A percentile compares a stretch with the other conserved stretches of the same genome.
Evolutionary conservation across 2,888 invertebrate species (phyloP).

Genomic region (Aphodius sticticus): DNA sequence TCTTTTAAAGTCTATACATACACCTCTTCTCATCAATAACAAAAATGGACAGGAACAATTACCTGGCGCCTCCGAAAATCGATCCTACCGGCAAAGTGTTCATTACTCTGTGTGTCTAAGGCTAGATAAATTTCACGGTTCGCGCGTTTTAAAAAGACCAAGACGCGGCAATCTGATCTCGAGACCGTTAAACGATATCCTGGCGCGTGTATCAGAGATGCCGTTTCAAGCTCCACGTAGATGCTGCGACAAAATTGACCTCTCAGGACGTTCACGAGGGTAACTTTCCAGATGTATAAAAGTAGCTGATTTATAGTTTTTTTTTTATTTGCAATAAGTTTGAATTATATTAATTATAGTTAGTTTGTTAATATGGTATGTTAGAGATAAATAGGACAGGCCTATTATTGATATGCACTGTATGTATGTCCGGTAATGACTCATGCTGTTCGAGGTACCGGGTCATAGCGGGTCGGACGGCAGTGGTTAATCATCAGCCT

Average conservation of each 20-base stretch:
- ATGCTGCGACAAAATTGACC: neutral
- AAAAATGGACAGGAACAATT: neutral
- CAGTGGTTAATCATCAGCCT: no score
- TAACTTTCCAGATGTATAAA: no score
- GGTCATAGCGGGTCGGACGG: no score
- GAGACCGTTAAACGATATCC: neutral
- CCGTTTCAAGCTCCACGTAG: neutral
- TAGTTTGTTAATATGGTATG: no score
- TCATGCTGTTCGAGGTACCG: no score
- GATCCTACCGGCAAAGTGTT: neutral
- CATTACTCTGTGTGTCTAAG: constrained; percentile 4
- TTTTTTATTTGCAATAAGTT: no score
- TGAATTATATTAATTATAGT: no score
- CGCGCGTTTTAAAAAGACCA: neutral
- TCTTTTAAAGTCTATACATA: neutral
- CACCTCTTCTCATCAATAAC: constrained; percentile 4
- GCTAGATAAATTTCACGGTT: neutral
- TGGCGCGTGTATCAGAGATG: neutral
- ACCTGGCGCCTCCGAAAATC: neutral
- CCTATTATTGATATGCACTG: no score
- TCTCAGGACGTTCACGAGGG: neutral
- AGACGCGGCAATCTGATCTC: neutral
- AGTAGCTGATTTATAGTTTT: neutral
- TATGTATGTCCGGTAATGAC: no score
- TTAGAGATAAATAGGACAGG: no score